These are phyloP conservation scores for Otolemur garnettii DNA, from an alignment of 2,113 vertebrate genomes.

Conservation along the genomic window DNA sequence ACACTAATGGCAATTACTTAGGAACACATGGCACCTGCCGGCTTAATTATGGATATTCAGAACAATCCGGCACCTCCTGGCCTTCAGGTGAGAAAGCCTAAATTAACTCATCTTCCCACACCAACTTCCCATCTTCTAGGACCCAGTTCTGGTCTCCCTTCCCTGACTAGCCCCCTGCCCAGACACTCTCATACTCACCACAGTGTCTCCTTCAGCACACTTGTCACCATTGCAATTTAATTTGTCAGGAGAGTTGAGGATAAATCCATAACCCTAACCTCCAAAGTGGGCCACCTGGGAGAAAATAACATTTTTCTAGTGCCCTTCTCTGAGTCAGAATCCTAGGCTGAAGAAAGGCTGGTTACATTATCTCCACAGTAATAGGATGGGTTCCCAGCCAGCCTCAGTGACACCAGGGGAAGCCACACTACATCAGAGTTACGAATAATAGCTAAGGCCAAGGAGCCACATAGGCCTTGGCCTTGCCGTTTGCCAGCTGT, in stretches of 20 bases:
- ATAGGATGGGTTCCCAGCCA: neutral
- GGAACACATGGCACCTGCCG: too few species aligned
- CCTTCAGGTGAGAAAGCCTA: too few species aligned
- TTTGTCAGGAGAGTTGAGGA: neutral
- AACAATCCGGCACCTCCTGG: too few species aligned
- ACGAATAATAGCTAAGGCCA: neutral
- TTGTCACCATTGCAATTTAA: neutral
- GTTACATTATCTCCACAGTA: neutral
- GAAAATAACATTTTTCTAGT: neutral
- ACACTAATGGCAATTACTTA: too few species aligned
- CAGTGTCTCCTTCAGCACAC: neutral
- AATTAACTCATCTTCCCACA: too few species aligned
- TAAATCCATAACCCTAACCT: neutral
- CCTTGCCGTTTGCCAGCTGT: neutral
- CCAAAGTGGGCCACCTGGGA: neutral
- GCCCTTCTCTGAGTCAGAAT: neutral
- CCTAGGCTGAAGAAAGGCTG: neutral
- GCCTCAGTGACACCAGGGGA: neutral
- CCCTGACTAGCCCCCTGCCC: neutral
- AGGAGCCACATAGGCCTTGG: too few species aligned
- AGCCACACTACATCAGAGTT: neutral
- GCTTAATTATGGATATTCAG: too few species aligned
- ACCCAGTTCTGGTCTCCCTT: too few species aligned
- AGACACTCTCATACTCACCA: neutral
- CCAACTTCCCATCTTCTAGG: too few species aligned